Evolutionary conservation across 1,140 invertebrate genomes (phyloP), one percentile per base, ranked within the genome.

Genomic region (Brachionus rotundiformis): DNA sequence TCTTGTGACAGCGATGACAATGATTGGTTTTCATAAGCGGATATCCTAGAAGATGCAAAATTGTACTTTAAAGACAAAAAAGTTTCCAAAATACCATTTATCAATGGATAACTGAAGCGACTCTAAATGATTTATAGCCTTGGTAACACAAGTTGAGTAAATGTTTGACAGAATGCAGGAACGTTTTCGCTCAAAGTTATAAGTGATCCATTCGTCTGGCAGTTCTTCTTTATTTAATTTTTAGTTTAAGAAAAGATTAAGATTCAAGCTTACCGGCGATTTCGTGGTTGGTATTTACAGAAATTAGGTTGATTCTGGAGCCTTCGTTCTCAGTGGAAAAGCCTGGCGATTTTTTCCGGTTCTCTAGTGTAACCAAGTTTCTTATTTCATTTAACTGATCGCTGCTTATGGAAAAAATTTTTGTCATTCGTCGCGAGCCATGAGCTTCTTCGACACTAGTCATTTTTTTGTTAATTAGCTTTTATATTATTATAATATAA

Each of bases 131-230:
- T 76, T 76, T 11, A 76, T 76, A 7, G 73, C 73, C 10, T 76
- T 76, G 25, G 73, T 76, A 8, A 76, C 73, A 76, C 73, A 76
- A 19, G 73, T 76, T 13, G 73, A 76, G 27, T 54, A 76, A 10
- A 76, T 54, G 27, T 54, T 49, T 7, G 44, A 54, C 16, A 76
- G 16, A 31, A 76, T 31, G 19, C 73, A 76, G 1, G 44, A 54
- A 29, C 36, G 27, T 31, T 54, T 76, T 33, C 47, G 39, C 10
- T 75, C 39, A 75, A 75, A 75, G 27, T 75, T 29, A n/a, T 75
- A 75, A 8, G 19, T 13, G 11, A 27, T 44, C 71, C 71, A 75
- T 7, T 75, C 41, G 0, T 47, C 71, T 11, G 71, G 71, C 23
- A 75, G 1, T 5, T 75, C 71, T 7, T 68, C 33, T 23, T 6